phyloP scores from a whole-genome alignment of 2,888 invertebrate species.

The Luffia ferchaultella region DNA sequence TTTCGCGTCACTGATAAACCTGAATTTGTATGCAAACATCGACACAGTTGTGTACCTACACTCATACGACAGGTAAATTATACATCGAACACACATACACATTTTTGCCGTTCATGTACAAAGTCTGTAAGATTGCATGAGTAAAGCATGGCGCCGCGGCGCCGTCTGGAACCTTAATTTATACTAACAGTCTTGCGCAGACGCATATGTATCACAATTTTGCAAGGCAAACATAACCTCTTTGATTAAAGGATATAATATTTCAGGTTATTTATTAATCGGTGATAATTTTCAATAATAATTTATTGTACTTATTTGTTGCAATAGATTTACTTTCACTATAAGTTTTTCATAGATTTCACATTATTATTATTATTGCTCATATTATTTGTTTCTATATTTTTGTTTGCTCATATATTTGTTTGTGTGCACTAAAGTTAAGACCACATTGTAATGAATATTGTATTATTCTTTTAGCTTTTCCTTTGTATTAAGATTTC shows the following conservation, averaged over 20 bases:
- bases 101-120: conserved; percentile 16
- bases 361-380: no score
- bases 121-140: conserved; percentile 3
- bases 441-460: no score
- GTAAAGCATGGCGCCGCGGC: not conserved
- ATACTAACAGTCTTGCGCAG: not conserved
- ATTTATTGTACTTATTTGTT: no score
- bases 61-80: conserved; percentile 26
- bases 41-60: conserved; percentile 26
- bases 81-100: conserved; percentile 22
- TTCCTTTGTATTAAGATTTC: no score
- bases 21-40: conserved; percentile 32
- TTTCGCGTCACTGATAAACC: conserved; percentile 31
- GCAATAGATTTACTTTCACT: no score
- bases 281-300: no score
- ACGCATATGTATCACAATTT: not conserved
- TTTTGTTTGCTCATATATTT: no score
- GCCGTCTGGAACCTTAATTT: not conserved
- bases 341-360: no score
- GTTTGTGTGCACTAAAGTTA: no score
- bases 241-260: not conserved
- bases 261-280: no score
- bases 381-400: no score
- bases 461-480: no score
- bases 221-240: not conserved